These are phyloP conservation scores for Eulacestoma nigropectus DNA, from an alignment of 2,113 vertebrate species.

Conservation along the genomic window DNA sequence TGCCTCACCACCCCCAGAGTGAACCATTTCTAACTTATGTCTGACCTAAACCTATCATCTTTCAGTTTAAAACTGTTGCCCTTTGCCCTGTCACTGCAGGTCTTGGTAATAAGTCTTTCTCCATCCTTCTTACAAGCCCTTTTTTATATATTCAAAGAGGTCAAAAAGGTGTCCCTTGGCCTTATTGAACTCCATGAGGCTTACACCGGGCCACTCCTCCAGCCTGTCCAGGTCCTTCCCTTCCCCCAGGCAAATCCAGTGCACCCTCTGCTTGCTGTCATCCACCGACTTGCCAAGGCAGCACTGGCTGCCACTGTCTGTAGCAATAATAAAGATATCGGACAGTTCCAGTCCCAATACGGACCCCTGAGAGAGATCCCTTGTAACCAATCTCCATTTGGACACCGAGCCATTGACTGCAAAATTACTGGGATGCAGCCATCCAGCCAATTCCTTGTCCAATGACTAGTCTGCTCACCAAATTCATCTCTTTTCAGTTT, in stretches of 20 bases:
- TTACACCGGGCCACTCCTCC: background rate
- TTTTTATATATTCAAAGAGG: background rate
- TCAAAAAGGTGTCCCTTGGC: background rate
- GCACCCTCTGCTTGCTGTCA: background rate
- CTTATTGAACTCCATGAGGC: background rate
- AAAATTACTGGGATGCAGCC: background rate
- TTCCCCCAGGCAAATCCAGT: background rate
- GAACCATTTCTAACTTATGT: background rate
- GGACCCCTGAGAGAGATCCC: background rate
- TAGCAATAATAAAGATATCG: background rate
- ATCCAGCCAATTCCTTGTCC: background rate
- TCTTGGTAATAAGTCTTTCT: background rate
- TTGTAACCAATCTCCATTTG: background rate
- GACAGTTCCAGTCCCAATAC: accelerated
- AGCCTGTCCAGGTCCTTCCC: background rate
- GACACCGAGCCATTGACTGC: background rate
- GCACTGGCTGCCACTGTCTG: accelerated
- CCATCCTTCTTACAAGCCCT: background rate
- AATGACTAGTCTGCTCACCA: accelerated
- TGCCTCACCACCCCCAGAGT: accelerated
- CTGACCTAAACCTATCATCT: background rate
- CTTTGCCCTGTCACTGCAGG: background rate
- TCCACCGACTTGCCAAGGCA: background rate
- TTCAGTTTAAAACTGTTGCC: background rate
- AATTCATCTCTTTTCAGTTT: background rate